Percentiles rank a stretch among this genome's conserved stretches.
These are phyloP conservation scores for Arbacia lixula DNA, from an alignment of 53 echinoderm and acorn worm genomes.

Conservation along the genomic window DNA sequence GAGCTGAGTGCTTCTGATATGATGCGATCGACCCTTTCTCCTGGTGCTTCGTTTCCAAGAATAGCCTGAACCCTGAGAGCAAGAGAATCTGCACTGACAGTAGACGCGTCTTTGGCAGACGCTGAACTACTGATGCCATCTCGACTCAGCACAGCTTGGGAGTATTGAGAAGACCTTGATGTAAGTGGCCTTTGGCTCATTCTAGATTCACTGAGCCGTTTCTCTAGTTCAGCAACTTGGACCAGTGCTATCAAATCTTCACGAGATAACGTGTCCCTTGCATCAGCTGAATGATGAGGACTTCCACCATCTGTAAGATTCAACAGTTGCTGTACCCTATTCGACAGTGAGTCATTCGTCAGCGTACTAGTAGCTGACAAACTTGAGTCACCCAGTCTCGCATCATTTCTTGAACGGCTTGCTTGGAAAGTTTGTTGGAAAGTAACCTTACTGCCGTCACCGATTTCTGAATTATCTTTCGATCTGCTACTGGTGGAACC, in stretches of 20 bases:
- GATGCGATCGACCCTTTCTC: conserved; percentile 76
- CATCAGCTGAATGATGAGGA: conserved; percentile 26
- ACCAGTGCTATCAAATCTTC: conserved; percentile 45
- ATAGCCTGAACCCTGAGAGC: conserved; percentile 86
- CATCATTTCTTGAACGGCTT: conserved; percentile 12
- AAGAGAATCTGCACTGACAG: conserved; percentile 75
- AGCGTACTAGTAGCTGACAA: conserved; percentile 43
- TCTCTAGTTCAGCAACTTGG: conserved; percentile 46
- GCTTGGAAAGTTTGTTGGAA: conserved; percentile 60
- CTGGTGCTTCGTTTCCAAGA: conserved; percentile 73
- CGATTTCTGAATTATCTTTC: conserved; percentile 38
- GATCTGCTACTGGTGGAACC: conserved; percentile 58
- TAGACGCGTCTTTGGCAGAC: conserved; percentile 35
- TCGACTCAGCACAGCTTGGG: conserved; percentile 19
- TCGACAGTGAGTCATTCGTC: conserved; percentile 80
- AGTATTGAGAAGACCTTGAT: conserved; percentile 24
- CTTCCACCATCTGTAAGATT: conserved; percentile 58
- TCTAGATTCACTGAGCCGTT: conserved; percentile 10
- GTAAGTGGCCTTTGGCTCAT: conserved; percentile 22
- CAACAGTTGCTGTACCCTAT: conserved; percentile 85
- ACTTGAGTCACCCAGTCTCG: conserved; percentile 18
- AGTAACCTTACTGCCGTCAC: conserved; percentile 56
- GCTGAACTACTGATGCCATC: conserved; percentile 17
- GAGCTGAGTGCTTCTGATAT: conserved; percentile 68
- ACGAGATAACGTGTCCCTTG: conserved; percentile 38